Evolutionary conservation across 2,888 invertebrate species (phyloP).

Genomic region (Panorpa germanica): DNA sequence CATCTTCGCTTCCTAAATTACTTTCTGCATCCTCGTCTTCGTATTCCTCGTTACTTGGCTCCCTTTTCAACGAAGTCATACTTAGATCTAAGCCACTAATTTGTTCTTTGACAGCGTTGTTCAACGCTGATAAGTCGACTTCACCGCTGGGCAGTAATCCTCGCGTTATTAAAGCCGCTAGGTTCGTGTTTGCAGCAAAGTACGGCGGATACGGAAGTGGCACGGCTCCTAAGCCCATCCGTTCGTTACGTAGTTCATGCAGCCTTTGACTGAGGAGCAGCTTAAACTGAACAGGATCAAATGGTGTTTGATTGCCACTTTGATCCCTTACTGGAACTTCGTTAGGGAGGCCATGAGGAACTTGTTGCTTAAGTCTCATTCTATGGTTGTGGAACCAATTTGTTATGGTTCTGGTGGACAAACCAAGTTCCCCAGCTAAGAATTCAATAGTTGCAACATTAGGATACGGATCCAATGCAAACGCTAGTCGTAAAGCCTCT

Average conservation of each 20-base stretch:
- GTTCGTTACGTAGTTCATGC: slow-evolving; percentile 70
- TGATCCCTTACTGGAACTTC: slow-evolving; percentile 59
- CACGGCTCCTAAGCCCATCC: slow-evolving; percentile 58
- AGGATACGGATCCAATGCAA: slow-evolving; percentile 92
- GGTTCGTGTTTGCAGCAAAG: slow-evolving; percentile 54
- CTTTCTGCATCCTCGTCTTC: slow-evolving; percentile 48
- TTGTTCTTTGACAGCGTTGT: slow-evolving; percentile 53
- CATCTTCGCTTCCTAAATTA: slow-evolving; percentile 36
- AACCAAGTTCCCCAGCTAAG: slow-evolving; percentile 72
- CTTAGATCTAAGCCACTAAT: slow-evolving; percentile 76
- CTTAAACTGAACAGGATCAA: slow-evolving; percentile 84
- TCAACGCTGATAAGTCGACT: slow-evolving; percentile 30
- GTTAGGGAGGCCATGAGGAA: slow-evolving; percentile 53
- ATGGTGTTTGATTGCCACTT: slow-evolving; percentile 44
- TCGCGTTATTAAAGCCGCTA: slow-evolving; percentile 57
- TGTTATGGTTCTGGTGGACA: slow-evolving; percentile 90
- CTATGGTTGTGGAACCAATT: slow-evolving; percentile 99
- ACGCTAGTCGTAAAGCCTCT: slow-evolving; percentile 84
- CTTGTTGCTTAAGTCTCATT: slow-evolving; percentile 89
- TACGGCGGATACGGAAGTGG: slow-evolving; percentile 61
- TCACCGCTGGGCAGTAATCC: slow-evolving; percentile 40
- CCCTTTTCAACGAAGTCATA: slow-evolving; percentile 62
- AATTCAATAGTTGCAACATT: slow-evolving; percentile 93
- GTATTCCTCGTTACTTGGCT: slow-evolving; percentile 57
- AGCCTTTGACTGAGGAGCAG: slow-evolving; percentile 75